phyloP scores from a whole-genome alignment of 2,113 vertebrate genomes.

The Odocoileus hemionus region DNA sequence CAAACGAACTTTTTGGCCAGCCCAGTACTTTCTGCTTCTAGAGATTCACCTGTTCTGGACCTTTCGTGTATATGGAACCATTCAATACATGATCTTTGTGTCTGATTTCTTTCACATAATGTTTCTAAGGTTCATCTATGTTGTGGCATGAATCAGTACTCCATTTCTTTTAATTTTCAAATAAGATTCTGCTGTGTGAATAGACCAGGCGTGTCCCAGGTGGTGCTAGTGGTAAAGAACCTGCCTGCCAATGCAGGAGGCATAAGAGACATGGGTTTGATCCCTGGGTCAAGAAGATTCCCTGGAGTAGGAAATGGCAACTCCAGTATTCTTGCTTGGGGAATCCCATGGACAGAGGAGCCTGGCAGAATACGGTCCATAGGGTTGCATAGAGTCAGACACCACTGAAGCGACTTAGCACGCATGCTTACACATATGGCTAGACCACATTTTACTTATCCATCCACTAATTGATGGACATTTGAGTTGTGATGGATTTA shows the following conservation, averaged over 20 bases:
- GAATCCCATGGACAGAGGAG: background rate
- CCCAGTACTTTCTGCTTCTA: background rate
- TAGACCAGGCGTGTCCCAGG: background rate
- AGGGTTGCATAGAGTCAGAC: background rate
- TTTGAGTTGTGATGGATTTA: background rate
- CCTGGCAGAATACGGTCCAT: background rate
- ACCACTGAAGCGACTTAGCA: background rate
- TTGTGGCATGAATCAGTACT: background rate
- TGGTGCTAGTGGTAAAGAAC: background rate
- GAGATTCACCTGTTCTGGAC: accelerated
- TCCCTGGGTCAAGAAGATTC: background rate
- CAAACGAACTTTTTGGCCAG: background rate
- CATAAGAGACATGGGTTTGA: background rate
- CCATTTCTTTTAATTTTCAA: background rate
- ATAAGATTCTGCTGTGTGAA: background rate
- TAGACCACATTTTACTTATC: background rate
- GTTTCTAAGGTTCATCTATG: background rate
- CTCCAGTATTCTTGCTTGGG: background rate
- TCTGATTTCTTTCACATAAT: background rate
- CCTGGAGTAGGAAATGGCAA: background rate
- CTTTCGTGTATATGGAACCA: background rate
- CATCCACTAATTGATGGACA: background rate
- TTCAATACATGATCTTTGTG: too few species aligned
- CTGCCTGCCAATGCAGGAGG: background rate
- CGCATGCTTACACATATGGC: background rate